Base-by-base conservation (phyloP, 2,797 vertebrate genomes). In the Enteromius viviparus region DNA sequence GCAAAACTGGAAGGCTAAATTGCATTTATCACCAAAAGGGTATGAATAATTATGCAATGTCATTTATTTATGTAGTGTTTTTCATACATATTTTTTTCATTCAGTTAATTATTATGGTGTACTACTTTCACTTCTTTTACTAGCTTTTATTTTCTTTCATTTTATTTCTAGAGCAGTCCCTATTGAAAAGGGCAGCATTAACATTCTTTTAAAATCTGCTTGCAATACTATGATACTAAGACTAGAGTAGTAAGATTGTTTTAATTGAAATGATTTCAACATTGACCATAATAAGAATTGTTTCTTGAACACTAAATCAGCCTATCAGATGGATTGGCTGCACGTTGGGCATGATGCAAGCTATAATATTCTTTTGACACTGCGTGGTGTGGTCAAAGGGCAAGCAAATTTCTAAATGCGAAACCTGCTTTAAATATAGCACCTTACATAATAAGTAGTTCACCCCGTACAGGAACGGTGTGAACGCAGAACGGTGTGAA, bases 361-460 rank as follows among this genome's bases (percentile, higher is more conserved):
- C 55, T 11, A 23, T 23, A 58, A 58, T 58, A 58, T 58, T 10
- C 4, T 11, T 23, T 58, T n/a, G 3, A 58, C 53, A 58, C 66
- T 6, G n/a, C 12, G 15, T 51, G n/a, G 32, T 64, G 82, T 62
- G 53, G 29, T 62, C 23, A 69, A 60, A 64, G 66, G 29, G 29
- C 15, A 70, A 65, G 49, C 26, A 32, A 62, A 15, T 62, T 62
- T 29, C 60, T 64, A 12, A 55, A 37, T 68, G 49, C 76, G 74
- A 84, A 78, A 87, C 85, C 86, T 86, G 85, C 83, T 89, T 68
- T 71, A 83, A 87, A 85, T 87, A 84, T 81, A 85, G 80, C 32
- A 49, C 68, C 78, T 65, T 80, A 51, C 78, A 81, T 78, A 79
- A 85, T 81, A 34, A 51, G 32, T 29, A 34, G n/a, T 15, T 40